Evolutionary conservation across 1,140 invertebrate species (phyloP).

Genomic region (Doryteuthis pealeii): DNA sequence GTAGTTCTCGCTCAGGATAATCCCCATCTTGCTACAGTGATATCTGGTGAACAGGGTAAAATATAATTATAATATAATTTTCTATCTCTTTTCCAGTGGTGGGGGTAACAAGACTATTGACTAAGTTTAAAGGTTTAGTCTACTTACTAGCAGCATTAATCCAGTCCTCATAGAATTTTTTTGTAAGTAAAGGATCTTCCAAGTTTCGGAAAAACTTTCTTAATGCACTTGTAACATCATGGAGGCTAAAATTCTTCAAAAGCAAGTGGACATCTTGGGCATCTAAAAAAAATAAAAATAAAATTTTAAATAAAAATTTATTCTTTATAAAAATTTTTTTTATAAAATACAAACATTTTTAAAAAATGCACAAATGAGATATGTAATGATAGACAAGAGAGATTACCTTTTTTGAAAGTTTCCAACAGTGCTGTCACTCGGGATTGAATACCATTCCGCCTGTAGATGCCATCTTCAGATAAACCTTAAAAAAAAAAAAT

Average conservation of each 20-base stretch:
- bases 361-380: too few species aligned
- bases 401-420: neutral
- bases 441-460: neutral
- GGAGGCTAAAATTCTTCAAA: conserved; percentile 73
- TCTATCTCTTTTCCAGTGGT: too few species aligned
- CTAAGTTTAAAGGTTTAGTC: too few species aligned
- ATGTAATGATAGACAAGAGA: too few species aligned
- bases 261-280: conserved; percentile 81
- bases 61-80: too few species aligned
- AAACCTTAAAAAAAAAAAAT: conserved; percentile 4
- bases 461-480: neutral
- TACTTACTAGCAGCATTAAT: conserved; percentile 60
- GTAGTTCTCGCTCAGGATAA: too few species aligned
- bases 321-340: too few species aligned
- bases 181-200: conserved; percentile 56
- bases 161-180: conserved; percentile 63
- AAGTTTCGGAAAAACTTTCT: conserved; percentile 80
- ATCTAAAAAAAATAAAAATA: conserved; percentile 61
- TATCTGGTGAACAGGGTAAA: too few species aligned
- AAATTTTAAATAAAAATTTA: too few species aligned
- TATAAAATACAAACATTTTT: too few species aligned
- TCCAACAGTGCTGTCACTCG: neutral
- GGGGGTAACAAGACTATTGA: too few species aligned
- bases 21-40: too few species aligned
- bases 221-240: conserved; percentile 82